Base-by-base conservation (phyloP, 2,797 vertebrate species). In the Lepilemur septentrionalis region DNA sequence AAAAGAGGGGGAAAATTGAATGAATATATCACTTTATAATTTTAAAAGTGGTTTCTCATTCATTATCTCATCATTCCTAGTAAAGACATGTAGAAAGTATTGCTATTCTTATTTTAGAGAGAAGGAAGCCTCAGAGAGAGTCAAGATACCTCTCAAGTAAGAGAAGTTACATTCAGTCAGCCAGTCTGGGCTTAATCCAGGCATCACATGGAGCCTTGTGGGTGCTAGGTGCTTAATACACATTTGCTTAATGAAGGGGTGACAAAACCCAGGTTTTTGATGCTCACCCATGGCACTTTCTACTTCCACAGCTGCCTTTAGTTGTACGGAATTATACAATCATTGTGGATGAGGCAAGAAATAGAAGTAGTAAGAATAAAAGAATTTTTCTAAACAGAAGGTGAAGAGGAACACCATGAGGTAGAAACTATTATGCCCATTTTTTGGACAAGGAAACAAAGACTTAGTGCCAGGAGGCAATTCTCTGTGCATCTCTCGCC, bases 21-120 rank as follows among this genome's bases (percentile, higher is more conserved):
- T 92, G 48, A 65, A n/a, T 65, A 4, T 72, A 67, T 88, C 48
- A 61, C 73, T 89, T 96, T 50, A 93, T 89, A 59, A 89, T 80
- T 96, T 89, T 38, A 67, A 75, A 89, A 89, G 41, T 90, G 28
- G 1, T 55, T 90, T 65, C 46, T 79, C 38, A 67, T 73, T 95
- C 76, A 81, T 86, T 73, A 28, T 57, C 55, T 83, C 63, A 81
- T 72, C 32, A n/a, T 76, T 91, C 4, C 52, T 94, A 55, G 63
- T 67, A 80, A 84, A 4, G 6, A 14, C 76, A 13, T n/a, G 28
- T 25, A 87, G 38, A 83, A 67, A 75, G 46, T 23, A n/a, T 57
- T 72, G 48, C 20, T 89, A 32, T 78, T 89, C 61, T 85, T 90
- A 59, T 63, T 70, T 80, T 46, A 72, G 30, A 75, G 14, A 81